Conservation (phyloP, 2,113 vertebrate genomes). For the Ciconia boyciana region DNA sequence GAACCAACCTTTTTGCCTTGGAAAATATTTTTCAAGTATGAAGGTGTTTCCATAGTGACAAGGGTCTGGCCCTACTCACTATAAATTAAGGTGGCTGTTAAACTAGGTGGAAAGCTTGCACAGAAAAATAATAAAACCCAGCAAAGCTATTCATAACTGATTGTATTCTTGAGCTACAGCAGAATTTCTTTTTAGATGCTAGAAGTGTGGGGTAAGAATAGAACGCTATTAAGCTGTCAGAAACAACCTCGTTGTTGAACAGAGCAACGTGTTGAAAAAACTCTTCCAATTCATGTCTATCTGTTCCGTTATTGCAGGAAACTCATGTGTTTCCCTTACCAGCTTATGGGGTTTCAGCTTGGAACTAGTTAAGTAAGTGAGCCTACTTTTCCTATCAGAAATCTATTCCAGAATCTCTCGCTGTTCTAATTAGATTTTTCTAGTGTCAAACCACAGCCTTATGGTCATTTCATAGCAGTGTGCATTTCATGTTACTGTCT, state of each 20-base stretch:
- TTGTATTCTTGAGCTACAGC: neutral
- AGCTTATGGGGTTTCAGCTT: neutral
- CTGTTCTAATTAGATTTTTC: neutral
- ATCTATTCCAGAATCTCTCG: neutral
- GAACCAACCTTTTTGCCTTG: neutral
- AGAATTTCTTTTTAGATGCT: neutral
- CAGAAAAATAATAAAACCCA: neutral
- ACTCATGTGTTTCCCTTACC: neutral
- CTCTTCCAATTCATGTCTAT: neutral
- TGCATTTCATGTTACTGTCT: neutral
- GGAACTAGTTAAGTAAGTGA: neutral
- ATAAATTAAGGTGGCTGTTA: conserved; percentile 1
- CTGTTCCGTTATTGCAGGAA: neutral
- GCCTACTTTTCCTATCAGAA: neutral
- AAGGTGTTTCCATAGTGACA: conserved; percentile 51
- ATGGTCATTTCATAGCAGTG: neutral
- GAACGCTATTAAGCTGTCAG: neutral
- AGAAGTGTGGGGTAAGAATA: neutral
- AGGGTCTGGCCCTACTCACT: neutral
- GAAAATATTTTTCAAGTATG: neutral
- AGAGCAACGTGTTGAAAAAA: neutral
- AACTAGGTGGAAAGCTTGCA: neutral
- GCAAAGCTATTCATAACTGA: neutral
- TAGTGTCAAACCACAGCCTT: neutral
- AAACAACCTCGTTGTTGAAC: neutral